Conservation (phyloP, 2,113 vertebrate species). For the Butorides virescens region DNA sequence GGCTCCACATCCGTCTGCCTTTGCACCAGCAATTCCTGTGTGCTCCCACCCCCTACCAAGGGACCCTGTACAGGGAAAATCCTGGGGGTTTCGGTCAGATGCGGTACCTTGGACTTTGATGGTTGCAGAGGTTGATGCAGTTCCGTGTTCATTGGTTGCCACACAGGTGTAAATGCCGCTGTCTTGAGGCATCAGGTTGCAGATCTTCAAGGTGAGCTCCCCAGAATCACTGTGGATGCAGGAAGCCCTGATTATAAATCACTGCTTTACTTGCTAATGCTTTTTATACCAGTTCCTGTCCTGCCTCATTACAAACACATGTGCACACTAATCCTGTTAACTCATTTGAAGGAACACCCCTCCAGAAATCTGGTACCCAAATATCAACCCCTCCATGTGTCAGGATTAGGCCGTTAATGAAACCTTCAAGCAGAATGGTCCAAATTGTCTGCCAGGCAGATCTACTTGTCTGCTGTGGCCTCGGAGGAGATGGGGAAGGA, state of each 20-base stretch:
- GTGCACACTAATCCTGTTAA: background rate
- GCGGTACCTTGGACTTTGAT: constrained; percentile 94
- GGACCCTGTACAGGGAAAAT: background rate
- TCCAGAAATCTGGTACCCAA: background rate
- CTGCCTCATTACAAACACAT: background rate
- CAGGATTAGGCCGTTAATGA: background rate
- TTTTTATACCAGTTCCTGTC: background rate
- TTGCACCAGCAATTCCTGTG: background rate
- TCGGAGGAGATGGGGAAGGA: background rate
- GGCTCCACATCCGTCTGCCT: background rate
- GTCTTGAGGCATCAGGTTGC: constrained; percentile 97
- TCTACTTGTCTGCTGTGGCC: background rate
- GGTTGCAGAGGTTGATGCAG: constrained; percentile 89
- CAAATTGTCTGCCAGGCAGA: background rate
- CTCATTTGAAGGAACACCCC: background rate
- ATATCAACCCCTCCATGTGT: background rate
- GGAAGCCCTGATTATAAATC: background rate
- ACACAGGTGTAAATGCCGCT: constrained; percentile 97
- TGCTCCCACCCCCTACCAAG: background rate
- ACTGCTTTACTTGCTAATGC: background rate
- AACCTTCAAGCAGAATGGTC: background rate
- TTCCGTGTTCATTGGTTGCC: constrained; percentile 89
- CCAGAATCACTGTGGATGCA: constrained; percentile 85
- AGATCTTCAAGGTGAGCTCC: constrained; percentile 93
- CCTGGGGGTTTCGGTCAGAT: background rate